Base-by-base conservation (phyloP, 2,113 vertebrate species). In the Cricetomys ansorgei region DNA sequence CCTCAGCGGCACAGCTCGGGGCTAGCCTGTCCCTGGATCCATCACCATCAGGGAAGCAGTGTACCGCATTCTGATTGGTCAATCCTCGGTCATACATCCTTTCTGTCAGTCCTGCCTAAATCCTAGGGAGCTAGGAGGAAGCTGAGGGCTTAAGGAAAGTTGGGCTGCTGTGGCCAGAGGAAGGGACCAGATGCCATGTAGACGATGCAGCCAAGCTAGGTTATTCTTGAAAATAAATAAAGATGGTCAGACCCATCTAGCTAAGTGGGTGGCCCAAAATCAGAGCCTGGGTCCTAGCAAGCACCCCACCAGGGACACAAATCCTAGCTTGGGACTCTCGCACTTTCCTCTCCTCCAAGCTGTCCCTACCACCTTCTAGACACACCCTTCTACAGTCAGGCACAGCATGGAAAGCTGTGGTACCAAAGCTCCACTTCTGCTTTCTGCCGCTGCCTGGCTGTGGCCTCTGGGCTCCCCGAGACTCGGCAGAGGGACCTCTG, bases 141-240 rank as follows among this genome's bases (percentile, higher is more conserved):
- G n/a, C 9, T 17, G 45, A 13, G 37, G 27, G 64, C 29, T 50
- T 43, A 5, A 72, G 76, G 72, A 76, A 57, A 75, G n/a, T 25
- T 34, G 53, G 57, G 84, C 10, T 70, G 40, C 64, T 13, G 0
- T 43, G 64, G 67, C 62, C 87, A 40, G 62, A 50, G 19, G 3
- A 34, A 53, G 50, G 17, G 25, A 27, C 16, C 15, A 73, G 48
- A 59, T 55, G 25, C 11, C 8, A 15, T 8, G 9, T 27, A 21
- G 29, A 55, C 27, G 17, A 21, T 10, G 17, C n/a, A 75, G 40
- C 6, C 50, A 57, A 5, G 40, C 67, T 88, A 50, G 50, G 29
- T 55, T 88, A 31, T 55, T 72, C 86, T 57, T 88, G 53, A 91
- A 92, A 96, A 96, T 34, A 57, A 12, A n/a, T 19, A 9, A 67